Evolutionary conservation across 2,888 invertebrate species (phyloP), one percentile per base, ranked within the genome.

Genomic region (Heliconius erato): DNA sequence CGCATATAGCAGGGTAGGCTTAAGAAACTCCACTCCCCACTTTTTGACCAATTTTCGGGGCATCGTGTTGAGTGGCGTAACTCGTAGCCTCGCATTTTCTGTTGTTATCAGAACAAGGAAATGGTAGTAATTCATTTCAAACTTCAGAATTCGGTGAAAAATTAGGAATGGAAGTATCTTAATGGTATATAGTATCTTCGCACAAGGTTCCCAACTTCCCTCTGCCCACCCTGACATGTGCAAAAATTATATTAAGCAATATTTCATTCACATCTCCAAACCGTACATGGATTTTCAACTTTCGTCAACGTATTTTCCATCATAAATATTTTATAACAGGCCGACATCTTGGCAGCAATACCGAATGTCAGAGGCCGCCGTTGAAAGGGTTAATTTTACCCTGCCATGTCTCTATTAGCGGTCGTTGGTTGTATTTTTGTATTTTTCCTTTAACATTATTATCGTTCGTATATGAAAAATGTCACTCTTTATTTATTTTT

Each of bases 341-440:
- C 72, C 59, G 68, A 63, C 71, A 71, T 79, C 74, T 49, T 76
- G 35, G 65, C 72, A 65, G 80, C 67, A 65, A 80, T 80, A n/a
- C 67, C 44, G n/a, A 76, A 76, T 80, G 80, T 80, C 80, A 80
- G 67, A 68, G 63, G 65, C 74, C 65, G 63, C 74, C 32, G 63
- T 65, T 65, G 63, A 89, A 85, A 87, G 83, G 83, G 74, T 76
- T 86, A 80, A 76, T 80, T 80, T 80, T 49, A 69, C 59, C 79
- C 72, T 63, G 79, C 72, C 79, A 79, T 59, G 59, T 71, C 79
- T 79, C 71, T 71, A 79, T 79, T 79, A 79, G 59, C 54, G 79
- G 63, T 77, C 54, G 49, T 23, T 32, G 14, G 28, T 79, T n/a
- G 26, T 63, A 40, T 72, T 79, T 72, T 71, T 63, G 59, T 35